Base-by-base conservation (phyloP, 2,888 invertebrate species). In the Thera obeliscata region DNA sequence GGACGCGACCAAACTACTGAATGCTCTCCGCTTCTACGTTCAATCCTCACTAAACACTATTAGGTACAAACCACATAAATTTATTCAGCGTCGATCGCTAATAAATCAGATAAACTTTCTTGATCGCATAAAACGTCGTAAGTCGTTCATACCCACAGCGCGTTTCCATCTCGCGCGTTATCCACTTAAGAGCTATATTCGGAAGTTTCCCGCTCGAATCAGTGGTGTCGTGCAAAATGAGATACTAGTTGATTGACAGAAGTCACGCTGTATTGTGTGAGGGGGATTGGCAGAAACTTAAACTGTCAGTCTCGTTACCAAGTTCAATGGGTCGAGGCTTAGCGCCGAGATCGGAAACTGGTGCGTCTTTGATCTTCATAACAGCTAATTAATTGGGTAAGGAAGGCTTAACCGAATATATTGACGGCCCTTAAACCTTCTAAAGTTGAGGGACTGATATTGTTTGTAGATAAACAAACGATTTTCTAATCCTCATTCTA, bases 21-120 rank as follows among this genome's bases (percentile, higher is more conserved):
- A 75, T 64, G 75, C 76, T 72, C 77, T 80, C 77, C 80, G 81
- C 82, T 84, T 82, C 78, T 79, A 81, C 82, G 81, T 82, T 84
- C 87, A 88, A 90, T 88, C 88, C 86, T 85, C 76, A 84, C 83
- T 87, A 88, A 88, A 90, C 90, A 90, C 87, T 88, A 87, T 88
- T 85, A 52, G 33, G 33, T 52, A 87, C 84, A 82, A 84, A 83
- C 84, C 85, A 85, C 83, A 83, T 85, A 86, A 86, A 89, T 88
- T 88, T 88, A 90, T 88, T 89, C 87, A 86, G 84, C 82, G 82
- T 82, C 82, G 84, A 87, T 87, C 83, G 83, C 86, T 87, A 87
- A 87, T 87, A 86, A 86, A 86, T 85, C 85, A 83, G 86, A 86
- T 85, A 83, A 88, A 85, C 82, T 87, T 84, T 78, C 78, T 75